Conservation (phyloP, 2,888 invertebrate species). For the Sympetrum striolatum region DNA sequence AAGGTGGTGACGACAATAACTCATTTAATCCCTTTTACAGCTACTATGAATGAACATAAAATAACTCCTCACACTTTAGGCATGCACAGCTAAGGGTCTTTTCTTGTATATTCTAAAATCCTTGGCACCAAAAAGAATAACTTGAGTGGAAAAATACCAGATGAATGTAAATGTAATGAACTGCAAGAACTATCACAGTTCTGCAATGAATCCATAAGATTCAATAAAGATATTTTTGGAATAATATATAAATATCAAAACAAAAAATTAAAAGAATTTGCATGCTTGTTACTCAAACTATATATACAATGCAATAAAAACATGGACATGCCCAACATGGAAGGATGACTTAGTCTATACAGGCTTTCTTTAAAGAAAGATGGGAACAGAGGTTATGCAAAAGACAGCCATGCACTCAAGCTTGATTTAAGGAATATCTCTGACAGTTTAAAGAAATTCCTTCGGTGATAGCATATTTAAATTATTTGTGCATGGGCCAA, state of each 20-base stretch:
- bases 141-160: neutral
- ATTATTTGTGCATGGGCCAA: neutral
- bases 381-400: neutral
- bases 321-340: neutral
- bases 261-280: neutral
- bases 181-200: neutral
- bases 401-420: neutral
- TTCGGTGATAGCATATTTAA: neutral
- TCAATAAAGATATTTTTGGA: neutral
- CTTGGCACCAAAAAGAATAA: conserved; percentile 34
- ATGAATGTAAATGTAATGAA: neutral
- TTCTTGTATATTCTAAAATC: neutral
- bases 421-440: neutral
- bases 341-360: neutral
- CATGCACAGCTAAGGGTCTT: neutral
- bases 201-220: neutral
- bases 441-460: neutral
- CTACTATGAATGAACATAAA: neutral
- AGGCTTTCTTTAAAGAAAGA: neutral
- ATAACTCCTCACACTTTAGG: conserved; percentile 6
- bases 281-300: neutral
- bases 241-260: neutral
- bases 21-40: neutral
- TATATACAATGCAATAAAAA: neutral
- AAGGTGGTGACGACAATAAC: neutral